phyloP scores from a whole-genome alignment of 2,888 invertebrate species.

The Augiades crinisus region DNA sequence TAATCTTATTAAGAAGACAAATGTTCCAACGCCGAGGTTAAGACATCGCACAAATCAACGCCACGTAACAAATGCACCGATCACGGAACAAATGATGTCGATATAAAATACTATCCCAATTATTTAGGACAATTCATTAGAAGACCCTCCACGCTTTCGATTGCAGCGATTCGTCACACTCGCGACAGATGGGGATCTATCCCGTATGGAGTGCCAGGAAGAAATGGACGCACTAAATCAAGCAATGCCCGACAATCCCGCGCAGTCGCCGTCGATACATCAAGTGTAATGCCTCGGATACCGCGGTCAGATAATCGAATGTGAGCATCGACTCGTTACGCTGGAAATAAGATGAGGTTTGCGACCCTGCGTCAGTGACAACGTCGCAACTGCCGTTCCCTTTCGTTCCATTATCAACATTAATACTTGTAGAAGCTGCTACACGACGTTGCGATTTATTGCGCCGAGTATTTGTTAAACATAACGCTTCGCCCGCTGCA shows the following conservation, averaged over 20 bases:
- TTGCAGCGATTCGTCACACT: constrained; percentile 72
- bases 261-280: constrained; percentile 77
- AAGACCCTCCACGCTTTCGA: constrained; percentile 67
- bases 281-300: constrained; percentile 80
- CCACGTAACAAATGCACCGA: constrained; percentile 71
- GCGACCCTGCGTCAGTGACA: constrained; percentile 47
- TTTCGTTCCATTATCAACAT: constrained; percentile 29
- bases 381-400: constrained; percentile 48
- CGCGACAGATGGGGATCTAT: constrained; percentile 72
- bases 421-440: constrained; percentile 31
- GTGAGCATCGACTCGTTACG: constrained; percentile 80
- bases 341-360: constrained; percentile 78
- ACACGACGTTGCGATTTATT: constrained; percentile 22
- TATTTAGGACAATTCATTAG: constrained; percentile 81
- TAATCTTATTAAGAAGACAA: constrained; percentile 41
- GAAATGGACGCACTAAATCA: constrained; percentile 77
- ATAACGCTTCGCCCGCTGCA: constrained; percentile 9
- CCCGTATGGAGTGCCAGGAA: constrained; percentile 75
- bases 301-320: constrained; percentile 80
- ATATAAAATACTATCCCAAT: constrained; percentile 80
- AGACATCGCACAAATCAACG: constrained; percentile 75
- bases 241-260: constrained; percentile 75
- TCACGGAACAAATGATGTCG: constrained; percentile 72
- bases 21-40: constrained; percentile 50
- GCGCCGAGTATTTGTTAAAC: constrained; percentile 18